phyloP scores from a whole-genome alignment of 1,140 invertebrate genomes.

The Drosophila subobscura region DNA sequence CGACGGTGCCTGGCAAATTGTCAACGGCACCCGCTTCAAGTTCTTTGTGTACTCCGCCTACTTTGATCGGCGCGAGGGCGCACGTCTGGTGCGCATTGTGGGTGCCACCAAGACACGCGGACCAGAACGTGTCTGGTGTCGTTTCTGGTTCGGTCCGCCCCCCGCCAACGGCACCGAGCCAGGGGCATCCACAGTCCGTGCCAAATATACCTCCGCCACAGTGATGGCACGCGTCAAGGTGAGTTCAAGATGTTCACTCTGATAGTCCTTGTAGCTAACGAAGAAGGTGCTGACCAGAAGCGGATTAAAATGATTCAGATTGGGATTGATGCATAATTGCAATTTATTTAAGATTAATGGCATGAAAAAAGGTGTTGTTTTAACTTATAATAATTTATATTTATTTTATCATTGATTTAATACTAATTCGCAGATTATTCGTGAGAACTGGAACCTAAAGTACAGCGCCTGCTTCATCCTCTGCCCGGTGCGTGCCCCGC shows the following conservation, averaged over 20 bases:
- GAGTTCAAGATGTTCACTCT: slow-evolving; percentile 27
- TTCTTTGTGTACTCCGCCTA: slow-evolving; percentile 97
- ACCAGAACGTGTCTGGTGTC: slow-evolving; percentile 92
- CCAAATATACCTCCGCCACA: slow-evolving; percentile 86
- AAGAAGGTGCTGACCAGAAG: no score
- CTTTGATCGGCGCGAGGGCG: slow-evolving; percentile 89
- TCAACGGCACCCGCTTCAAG: slow-evolving; percentile 89
- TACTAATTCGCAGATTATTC: slow-evolving; percentile 87
- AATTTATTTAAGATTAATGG: no score
- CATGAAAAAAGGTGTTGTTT: no score
- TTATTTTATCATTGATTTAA: background rate
- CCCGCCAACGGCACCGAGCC: slow-evolving; percentile 58
- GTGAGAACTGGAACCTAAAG: slow-evolving; percentile 97
- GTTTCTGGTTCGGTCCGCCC: slow-evolving; percentile 89
- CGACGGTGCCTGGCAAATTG: slow-evolving; percentile 86
- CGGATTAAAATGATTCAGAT: no score
- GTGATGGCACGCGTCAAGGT: slow-evolving; percentile 91
- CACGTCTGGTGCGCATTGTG: slow-evolving; percentile 90
- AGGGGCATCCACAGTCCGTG: slow-evolving; percentile 30
- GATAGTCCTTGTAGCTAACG: no score
- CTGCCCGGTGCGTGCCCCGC: slow-evolving; percentile 88
- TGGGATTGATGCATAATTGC: no score
- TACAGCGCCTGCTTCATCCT: slow-evolving; percentile 96
- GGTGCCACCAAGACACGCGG: slow-evolving; percentile 93
- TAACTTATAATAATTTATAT: background rate